Percentiles rank a stretch among this genome's conserved stretches.
Conservation (phyloP, 2,113 vertebrate species). For the Leptodactylus fuscus region DNA sequence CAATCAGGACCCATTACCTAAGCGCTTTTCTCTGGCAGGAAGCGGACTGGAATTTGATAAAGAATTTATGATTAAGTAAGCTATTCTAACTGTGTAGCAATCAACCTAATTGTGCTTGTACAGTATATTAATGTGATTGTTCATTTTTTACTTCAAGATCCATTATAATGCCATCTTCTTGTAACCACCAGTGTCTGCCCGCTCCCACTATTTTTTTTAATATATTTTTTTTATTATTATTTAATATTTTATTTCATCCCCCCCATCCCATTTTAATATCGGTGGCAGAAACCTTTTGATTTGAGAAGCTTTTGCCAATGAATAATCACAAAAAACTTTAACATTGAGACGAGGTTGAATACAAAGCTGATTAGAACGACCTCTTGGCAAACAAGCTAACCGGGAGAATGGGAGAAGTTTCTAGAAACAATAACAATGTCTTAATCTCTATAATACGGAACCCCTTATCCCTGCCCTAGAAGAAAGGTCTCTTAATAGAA, state of each 20-base stretch:
- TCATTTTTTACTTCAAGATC: slow-evolving; percentile 35
- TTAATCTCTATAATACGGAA: neutral
- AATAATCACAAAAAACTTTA: slow-evolving; percentile 22
- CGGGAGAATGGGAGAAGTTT: neutral
- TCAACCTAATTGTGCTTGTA: slow-evolving; percentile 48
- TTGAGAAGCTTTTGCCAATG: slow-evolving; percentile 1
- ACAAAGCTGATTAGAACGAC: slow-evolving; percentile 4
- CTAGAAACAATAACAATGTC: neutral
- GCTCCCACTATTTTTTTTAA: neutral
- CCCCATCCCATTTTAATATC: neutral
- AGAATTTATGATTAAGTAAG: slow-evolving; percentile 46
- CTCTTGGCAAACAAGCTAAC: neutral
- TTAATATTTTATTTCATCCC: slow-evolving; percentile 27
- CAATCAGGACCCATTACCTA: slow-evolving; percentile 40
- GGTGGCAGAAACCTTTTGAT: slow-evolving; percentile 13
- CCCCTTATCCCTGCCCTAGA: neutral
- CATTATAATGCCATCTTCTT: slow-evolving; percentile 47
- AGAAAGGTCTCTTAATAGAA: neutral
- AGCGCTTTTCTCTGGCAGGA: slow-evolving; percentile 22
- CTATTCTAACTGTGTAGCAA: slow-evolving; percentile 43
- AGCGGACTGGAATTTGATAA: slow-evolving; percentile 27
- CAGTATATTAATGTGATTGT: slow-evolving; percentile 58
- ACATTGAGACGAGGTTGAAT: slow-evolving; percentile 12
- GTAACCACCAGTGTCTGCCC: slow-evolving; percentile 10
- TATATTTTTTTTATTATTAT: slow-evolving; percentile 35